Evolutionary conservation across 2,888 invertebrate genomes (phyloP).

Genomic region (Hirtodrosophila trivittata): DNA sequence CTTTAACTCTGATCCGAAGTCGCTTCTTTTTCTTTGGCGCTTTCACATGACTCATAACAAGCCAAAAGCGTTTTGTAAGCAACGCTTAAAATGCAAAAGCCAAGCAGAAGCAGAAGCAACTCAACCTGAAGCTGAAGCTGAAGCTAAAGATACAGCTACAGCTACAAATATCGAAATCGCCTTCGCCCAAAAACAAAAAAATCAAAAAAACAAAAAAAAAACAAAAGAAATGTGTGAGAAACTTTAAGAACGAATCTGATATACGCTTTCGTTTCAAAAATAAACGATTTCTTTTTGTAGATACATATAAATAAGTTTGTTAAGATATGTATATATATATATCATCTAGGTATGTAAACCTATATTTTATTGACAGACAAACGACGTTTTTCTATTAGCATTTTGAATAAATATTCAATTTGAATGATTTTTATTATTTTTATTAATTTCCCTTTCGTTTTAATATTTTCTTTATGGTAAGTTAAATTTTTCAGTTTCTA

Average conservation of each 20-base stretch:
- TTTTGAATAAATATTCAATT: too few relatives aligned
- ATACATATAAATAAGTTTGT: too few relatives aligned
- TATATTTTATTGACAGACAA: too few relatives aligned
- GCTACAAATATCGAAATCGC: conserved; percentile 62
- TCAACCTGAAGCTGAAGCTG: not conserved
- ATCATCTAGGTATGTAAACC: too few relatives aligned
- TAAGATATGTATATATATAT: too few relatives aligned
- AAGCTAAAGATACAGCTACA: conserved; percentile 5
- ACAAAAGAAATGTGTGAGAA: not conserved
- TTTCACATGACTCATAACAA: conserved; percentile 78
- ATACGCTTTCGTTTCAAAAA: conserved; percentile 20
- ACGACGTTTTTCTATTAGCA: not conserved
- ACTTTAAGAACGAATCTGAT: conserved; percentile 20
- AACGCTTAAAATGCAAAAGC: conserved; percentile 66
- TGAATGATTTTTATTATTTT: too few relatives aligned
- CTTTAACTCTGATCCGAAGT: conserved; percentile 35
- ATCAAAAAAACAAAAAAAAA: conserved; percentile 13
- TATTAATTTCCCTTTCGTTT: too few relatives aligned
- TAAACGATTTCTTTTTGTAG: not conserved
- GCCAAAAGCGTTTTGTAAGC: conserved; percentile 69
- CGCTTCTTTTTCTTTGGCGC: conserved; percentile 56
- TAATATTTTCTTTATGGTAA: not conserved
- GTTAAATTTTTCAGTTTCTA: too few relatives aligned
- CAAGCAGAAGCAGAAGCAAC: conserved; percentile 43
- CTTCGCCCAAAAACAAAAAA: conserved; percentile 31